These are phyloP conservation scores for Poecilia latipinna DNA, from an alignment of 2,113 vertebrate genomes.

Conservation along the genomic window DNA sequence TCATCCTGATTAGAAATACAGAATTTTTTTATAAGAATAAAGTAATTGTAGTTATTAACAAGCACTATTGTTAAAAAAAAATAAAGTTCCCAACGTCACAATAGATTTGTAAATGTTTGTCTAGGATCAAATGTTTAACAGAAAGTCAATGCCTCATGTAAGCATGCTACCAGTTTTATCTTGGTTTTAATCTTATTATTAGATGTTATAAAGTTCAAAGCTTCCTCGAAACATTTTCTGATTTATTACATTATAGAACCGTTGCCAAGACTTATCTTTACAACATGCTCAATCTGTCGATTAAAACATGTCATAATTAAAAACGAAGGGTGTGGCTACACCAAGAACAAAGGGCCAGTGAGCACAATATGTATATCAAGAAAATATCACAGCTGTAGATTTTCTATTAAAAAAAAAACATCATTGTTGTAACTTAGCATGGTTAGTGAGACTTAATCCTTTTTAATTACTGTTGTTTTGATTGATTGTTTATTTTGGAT, in stretches of 20 bases:
- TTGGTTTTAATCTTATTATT: not conserved
- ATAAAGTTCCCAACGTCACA: not conserved
- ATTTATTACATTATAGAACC: not conserved
- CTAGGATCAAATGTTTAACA: not conserved
- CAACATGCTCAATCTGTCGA: not conserved
- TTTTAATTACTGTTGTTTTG: no score
- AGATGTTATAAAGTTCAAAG: not conserved
- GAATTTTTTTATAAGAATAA: conserved; percentile 2
- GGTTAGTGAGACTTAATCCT: no score
- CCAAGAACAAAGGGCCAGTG: no score
- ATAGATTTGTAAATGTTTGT: not conserved
- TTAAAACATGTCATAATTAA: not conserved
- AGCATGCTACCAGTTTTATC: not conserved
- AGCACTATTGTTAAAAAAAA: not conserved
- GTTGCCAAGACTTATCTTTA: conserved; percentile 3
- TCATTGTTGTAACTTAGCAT: no score
- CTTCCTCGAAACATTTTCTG: not conserved
- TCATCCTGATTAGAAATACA: conserved; percentile 17
- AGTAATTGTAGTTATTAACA: not conserved
- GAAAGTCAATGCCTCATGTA: not conserved
- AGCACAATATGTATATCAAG: no score
- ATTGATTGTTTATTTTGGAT: no score
- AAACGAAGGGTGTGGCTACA: not conserved
- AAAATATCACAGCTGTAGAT: not conserved
- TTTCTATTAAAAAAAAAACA: no score